These are phyloP conservation scores for Thecocarcelia acutangulata DNA, from an alignment of 2,888 invertebrate genomes.

Conservation along the genomic window DNA sequence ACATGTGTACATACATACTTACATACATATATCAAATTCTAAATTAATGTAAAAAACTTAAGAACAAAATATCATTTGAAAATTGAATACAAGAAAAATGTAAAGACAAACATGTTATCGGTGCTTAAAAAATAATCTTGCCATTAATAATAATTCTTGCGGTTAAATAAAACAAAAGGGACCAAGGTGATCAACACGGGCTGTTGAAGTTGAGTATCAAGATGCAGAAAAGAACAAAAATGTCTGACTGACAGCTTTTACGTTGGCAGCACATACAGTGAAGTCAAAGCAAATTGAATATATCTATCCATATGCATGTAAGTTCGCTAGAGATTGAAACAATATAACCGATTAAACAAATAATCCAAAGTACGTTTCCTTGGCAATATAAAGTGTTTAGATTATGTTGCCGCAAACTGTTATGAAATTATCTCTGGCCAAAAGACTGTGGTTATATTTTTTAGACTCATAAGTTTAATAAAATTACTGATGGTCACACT, in stretches of 20 bases:
- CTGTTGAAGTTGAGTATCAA: conserved; percentile 34
- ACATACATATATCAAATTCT: not conserved
- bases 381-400: too few relatives aligned
- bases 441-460: too few relatives aligned
- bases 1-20: not conserved
- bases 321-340: too few relatives aligned
- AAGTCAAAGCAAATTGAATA: too few relatives aligned
- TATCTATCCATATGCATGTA: too few relatives aligned
- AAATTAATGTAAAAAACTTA: not conserved
- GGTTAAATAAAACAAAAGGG: conserved; percentile 29
- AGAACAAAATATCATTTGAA: not conserved
- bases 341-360: too few relatives aligned
- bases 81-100: conserved; percentile 13
- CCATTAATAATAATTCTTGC: conserved; percentile 27
- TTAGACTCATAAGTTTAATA: too few relatives aligned
- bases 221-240: conserved; percentile 34
- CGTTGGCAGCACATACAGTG: too few relatives aligned
- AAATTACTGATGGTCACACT: too few relatives aligned
- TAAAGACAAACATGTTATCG: not conserved
- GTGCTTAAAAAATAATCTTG: not conserved
- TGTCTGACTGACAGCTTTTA: not conserved
- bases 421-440: too few relatives aligned
- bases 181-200: conserved; percentile 52
- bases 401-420: too few relatives aligned
- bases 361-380: too few relatives aligned